phyloP scores from a whole-genome alignment of 2,797 vertebrate genomes.

The Notoglanidium macrostoma region DNA sequence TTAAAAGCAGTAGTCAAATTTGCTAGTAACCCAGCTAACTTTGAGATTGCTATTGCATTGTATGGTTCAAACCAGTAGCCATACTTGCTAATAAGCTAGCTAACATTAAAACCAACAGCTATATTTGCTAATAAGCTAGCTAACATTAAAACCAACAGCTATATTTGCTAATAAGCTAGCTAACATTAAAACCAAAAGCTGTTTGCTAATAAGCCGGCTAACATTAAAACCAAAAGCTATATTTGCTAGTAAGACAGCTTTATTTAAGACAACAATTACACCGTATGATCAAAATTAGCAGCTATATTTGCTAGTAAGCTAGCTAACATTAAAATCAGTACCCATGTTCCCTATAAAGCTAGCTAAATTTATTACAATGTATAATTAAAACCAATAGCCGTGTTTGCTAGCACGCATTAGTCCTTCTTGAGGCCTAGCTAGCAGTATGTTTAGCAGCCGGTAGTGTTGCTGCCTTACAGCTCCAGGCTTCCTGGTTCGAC shows the following conservation, averaged over 20 bases:
- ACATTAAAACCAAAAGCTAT: not conserved
- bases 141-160: not conserved
- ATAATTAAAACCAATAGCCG: not conserved
- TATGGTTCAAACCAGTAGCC: not conserved
- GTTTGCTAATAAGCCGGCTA: not conserved
- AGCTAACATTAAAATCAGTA: not conserved
- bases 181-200: not conserved
- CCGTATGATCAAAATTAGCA: not conserved
- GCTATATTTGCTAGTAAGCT: not conserved
- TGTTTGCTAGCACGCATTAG: not conserved
- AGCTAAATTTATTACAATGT: not conserved
- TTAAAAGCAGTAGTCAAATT: too few species aligned
- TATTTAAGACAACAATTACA: not conserved
- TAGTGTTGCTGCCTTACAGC: not conserved
- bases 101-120: not conserved
- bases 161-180: not conserved
- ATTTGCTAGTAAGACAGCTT: not conserved
- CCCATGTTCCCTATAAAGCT: not conserved
- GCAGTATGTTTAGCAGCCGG: not conserved
- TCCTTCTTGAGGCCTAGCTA: not conserved
- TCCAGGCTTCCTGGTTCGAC: not conserved
- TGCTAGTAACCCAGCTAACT: not conserved
- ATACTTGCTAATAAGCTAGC: not conserved
- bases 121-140: not conserved
- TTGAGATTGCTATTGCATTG: not conserved